Conservation (phyloP, 1,140 invertebrate species). For the Drosophila paulistorum region DNA sequence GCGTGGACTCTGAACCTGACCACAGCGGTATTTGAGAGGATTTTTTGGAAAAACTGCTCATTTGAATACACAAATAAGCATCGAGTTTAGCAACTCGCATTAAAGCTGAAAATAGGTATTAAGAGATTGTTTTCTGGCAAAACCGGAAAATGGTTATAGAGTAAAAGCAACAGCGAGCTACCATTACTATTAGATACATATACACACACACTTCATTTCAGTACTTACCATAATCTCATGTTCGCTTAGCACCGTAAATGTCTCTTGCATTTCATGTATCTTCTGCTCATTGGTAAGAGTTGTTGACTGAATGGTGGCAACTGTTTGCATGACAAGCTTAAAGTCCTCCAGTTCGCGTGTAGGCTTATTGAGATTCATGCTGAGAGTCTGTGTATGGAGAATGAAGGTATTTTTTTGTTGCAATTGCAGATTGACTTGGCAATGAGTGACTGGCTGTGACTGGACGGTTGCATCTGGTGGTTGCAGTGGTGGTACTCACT, state of each 20-base stretch:
- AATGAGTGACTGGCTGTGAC: slow-evolving; percentile 9
- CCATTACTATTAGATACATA: too few species aligned
- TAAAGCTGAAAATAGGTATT: slow-evolving; percentile 44
- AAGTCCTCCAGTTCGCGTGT: slow-evolving; percentile 91
- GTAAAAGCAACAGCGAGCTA: too few species aligned
- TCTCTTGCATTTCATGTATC: slow-evolving; percentile 88
- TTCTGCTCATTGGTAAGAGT: slow-evolving; percentile 90
- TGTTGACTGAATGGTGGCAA: slow-evolving; percentile 88
- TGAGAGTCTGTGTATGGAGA: slow-evolving; percentile 82
- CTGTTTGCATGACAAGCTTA: slow-evolving; percentile 92
- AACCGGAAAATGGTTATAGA: background rate
- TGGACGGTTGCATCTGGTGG: too few species aligned
- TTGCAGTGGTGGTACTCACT: slow-evolving; percentile 46
- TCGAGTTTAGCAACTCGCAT: slow-evolving; percentile 55
- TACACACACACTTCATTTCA: background rate
- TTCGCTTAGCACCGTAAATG: slow-evolving; percentile 85
- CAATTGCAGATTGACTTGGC: slow-evolving; percentile 22
- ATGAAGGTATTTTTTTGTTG: too few species aligned
- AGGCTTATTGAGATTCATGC: slow-evolving; percentile 87
- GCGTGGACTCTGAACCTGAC: slow-evolving; percentile 32
- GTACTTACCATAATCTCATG: slow-evolving; percentile 84
- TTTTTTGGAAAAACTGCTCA: slow-evolving; percentile 75
- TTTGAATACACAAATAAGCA: slow-evolving; percentile 78
- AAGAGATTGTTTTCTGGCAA: slow-evolving; percentile 9
- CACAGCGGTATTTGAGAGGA: slow-evolving; percentile 50